Base-by-base conservation (phyloP, 2,113 vertebrate genomes). In the Neoarius graeffei region DNA sequence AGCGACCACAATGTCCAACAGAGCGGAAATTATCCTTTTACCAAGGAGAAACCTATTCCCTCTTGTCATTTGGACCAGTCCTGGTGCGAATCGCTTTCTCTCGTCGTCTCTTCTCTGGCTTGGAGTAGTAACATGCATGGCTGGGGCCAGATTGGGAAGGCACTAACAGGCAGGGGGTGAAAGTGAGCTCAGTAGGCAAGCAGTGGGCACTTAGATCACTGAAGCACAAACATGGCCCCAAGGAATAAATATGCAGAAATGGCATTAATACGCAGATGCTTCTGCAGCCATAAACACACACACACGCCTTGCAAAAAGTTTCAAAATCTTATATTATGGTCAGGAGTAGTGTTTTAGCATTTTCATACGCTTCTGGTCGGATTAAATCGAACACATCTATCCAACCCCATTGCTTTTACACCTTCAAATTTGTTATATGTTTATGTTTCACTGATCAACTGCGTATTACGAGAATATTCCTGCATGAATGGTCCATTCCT, bases 81-180 rank as follows among this genome's bases (percentile, higher is more conserved):
- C 80, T 90, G 87, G 89, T 86, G 83, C 81, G 76, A 86, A 84
- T 86, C 48, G 57, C 85, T 88, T 6, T 59, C 30, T 80, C 74
- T 80, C 27, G 69, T 82, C 20, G 71, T 89, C 88, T 86, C 90
- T 87, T 66, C 89, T 83, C 87, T 85, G 83, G 60, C 90, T 89
- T 90, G 90, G 91, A 91, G 90, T 81, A 88, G 77, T 90, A 91
- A 92, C 90, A 93, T 5, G 89, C 85, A 90, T 92, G 93, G 91
- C 83, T 87, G 87, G 88, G 90, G 94, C 90, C 93, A 94, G 93
- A 93, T 20, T 94, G 94, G 81, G 85, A 88, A 79, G 76, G 88
- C 77, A 88, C 92, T 85, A 84, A 86, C 81, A 88, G 69, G 62
- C 88, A 74, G 87, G 93, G 89, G 89, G 87, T 82, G 50, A 90